phyloP scores from a whole-genome alignment of 2,797 vertebrate species.

The Arrhamphus sclerolepis region DNA sequence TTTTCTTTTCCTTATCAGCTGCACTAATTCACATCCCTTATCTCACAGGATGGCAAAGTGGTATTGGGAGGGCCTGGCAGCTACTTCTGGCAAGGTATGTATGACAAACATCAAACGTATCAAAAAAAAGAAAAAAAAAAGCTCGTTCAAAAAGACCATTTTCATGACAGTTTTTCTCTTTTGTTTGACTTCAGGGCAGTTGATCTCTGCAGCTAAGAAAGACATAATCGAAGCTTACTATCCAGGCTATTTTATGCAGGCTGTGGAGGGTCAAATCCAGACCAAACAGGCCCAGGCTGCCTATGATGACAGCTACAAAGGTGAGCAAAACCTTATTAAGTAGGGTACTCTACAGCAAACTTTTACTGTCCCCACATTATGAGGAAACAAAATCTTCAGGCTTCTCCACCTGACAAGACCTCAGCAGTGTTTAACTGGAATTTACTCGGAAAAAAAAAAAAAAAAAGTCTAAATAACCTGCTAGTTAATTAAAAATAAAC shows the following conservation, averaged over 20 bases:
- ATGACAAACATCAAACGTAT: neutral
- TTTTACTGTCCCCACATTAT: no score
- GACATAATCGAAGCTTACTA: slow-evolving; percentile 85
- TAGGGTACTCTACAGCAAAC: no score
- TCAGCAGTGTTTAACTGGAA: no score
- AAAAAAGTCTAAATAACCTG: no score
- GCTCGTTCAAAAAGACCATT: slow-evolving; percentile 4
- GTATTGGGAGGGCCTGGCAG: slow-evolving; percentile 92
- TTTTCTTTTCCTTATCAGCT: slow-evolving; percentile 1
- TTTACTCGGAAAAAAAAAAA: no score
- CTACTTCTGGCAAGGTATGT: slow-evolving; percentile 92
- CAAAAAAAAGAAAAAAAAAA: neutral
- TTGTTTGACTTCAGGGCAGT: slow-evolving; percentile 81
- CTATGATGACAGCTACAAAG: slow-evolving; percentile 91
- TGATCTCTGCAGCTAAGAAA: slow-evolving; percentile 88
- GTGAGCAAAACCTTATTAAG: slow-evolving; percentile 59
- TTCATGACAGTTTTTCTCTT: slow-evolving; percentile 2
- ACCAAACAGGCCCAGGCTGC: slow-evolving; percentile 79
- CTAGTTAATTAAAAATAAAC: no score
- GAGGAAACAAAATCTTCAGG: no score
- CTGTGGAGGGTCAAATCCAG: slow-evolving; percentile 85
- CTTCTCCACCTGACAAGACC: no score
- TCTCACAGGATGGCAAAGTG: slow-evolving; percentile 87
- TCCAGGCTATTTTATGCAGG: slow-evolving; percentile 86
- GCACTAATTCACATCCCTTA: slow-evolving; percentile 27